Percentiles rank a stretch among this genome's conserved stretches.
Conservation (phyloP, 2,888 invertebrate genomes). For the Stenotaenia linearis region DNA sequence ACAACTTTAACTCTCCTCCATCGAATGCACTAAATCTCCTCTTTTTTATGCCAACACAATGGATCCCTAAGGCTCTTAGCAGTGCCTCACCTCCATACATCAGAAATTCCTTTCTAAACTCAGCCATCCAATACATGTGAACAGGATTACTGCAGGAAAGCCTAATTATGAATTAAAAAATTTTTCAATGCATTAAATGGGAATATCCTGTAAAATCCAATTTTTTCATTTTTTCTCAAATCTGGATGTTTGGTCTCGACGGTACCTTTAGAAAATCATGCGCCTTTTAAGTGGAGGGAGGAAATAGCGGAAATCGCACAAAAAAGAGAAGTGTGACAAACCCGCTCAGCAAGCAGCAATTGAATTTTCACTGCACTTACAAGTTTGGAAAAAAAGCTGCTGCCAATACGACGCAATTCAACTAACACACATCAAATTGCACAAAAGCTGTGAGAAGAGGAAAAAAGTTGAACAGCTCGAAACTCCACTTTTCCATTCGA, state of each 20-base stretch:
- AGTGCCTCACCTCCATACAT: not conserved
- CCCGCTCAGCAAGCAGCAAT: not conserved
- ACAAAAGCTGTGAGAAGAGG: too few relatives aligned
- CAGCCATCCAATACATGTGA: not conserved
- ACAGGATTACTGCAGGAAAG: not conserved
- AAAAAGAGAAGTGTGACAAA: not conserved
- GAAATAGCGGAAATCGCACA: not conserved
- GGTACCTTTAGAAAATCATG: not conserved
- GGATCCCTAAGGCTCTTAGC: not conserved
- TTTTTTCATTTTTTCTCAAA: too few relatives aligned
- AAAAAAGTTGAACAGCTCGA: too few relatives aligned
- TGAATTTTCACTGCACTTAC: constrained; percentile 1
- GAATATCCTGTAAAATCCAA: too few relatives aligned
- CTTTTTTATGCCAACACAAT: not conserved
- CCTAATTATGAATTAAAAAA: too few relatives aligned
- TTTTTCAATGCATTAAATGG: too few relatives aligned
- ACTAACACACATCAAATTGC: not conserved
- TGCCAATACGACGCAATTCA: not conserved
- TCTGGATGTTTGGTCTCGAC: not conserved
- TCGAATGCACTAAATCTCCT: not conserved
- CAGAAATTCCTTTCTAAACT: not conserved
- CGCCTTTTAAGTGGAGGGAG: not conserved
- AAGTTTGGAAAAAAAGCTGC: not conserved
- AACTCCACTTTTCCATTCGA: too few relatives aligned
- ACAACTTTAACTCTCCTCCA: not conserved